phyloP scores from a whole-genome alignment of 2,888 invertebrate genomes.

The Drosophila acutilabella region DNA sequence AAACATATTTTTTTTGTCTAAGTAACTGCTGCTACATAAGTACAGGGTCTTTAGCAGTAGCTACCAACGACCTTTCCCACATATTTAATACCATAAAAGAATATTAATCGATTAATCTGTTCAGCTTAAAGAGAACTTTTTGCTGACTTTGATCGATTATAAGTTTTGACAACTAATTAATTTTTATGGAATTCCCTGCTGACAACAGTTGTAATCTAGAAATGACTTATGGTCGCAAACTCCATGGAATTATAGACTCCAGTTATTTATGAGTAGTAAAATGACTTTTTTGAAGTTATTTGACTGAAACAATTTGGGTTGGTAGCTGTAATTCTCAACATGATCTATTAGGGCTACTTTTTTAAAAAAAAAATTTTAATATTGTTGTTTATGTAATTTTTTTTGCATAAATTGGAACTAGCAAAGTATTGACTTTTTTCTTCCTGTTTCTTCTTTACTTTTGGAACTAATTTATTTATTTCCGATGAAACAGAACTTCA shows the following conservation, averaged over 20 bases:
- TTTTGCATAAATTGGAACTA: too few relatives aligned
- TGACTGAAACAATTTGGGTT: not conserved
- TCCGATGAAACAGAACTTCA: not conserved
- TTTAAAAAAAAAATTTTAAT: too few relatives aligned
- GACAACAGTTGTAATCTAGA: not conserved
- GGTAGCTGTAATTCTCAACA: too few relatives aligned
- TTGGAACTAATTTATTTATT: not conserved
- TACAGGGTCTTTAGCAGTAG: too few relatives aligned
- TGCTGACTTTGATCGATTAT: conserved; percentile 1
- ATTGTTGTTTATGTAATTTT: too few relatives aligned
- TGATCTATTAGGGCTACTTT: too few relatives aligned
- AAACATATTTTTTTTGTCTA: too few relatives aligned
- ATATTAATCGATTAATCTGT: conserved; percentile 1
- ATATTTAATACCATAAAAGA: conserved; percentile 1
- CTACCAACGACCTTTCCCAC: too few relatives aligned
- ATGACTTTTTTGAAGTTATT: not conserved
- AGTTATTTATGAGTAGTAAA: not conserved
- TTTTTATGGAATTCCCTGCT: conserved; percentile 8
- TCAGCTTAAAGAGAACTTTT: conserved; percentile 8
- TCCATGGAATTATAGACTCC: not conserved
- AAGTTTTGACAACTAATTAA: not conserved
- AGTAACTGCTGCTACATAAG: too few relatives aligned
- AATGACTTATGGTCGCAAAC: not conserved
- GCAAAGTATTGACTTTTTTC: too few relatives aligned
- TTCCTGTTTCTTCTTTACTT: too few relatives aligned